Evolutionary conservation across 2,797 vertebrate genomes (phyloP).

Genomic region (Halcyon leucocephala): DNA sequence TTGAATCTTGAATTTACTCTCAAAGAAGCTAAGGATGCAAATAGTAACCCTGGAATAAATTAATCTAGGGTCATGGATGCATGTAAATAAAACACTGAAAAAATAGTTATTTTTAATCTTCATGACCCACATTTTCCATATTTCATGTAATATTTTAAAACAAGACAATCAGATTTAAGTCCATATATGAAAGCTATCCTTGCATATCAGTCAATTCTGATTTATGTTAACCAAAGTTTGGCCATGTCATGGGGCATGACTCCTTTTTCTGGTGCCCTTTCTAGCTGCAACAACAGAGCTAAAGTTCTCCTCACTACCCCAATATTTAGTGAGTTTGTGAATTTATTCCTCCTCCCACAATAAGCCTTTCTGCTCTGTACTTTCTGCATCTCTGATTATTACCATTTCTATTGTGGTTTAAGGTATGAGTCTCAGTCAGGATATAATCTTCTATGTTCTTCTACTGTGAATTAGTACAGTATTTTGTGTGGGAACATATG

Average conservation of each 20-base stretch:
- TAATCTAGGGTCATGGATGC: neutral
- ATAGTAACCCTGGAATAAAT: neutral
- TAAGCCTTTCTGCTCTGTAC: neutral
- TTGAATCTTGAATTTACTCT: neutral
- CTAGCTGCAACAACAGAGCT: neutral
- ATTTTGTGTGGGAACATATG: conserved; percentile 11
- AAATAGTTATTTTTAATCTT: neutral
- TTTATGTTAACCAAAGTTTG: neutral
- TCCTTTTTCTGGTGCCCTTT: neutral
- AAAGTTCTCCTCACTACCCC: neutral
- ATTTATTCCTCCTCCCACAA: neutral
- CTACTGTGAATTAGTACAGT: conserved; percentile 3
- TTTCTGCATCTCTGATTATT: neutral
- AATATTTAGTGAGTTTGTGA: neutral
- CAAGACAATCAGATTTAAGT: neutral
- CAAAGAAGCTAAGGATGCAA: neutral
- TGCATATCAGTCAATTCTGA: neutral
- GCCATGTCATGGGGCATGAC: fast-evolving
- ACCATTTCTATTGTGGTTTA: neutral
- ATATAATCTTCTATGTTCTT: neutral
- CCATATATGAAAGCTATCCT: neutral
- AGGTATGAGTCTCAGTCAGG: conserved; percentile 11
- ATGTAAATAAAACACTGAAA: neutral
- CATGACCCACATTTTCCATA: neutral
- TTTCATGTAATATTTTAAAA: neutral